Evolutionary conservation across 2,797 vertebrate genomes (phyloP), one percentile per base, ranked within the genome.

Genomic region (Pampus argenteus): DNA sequence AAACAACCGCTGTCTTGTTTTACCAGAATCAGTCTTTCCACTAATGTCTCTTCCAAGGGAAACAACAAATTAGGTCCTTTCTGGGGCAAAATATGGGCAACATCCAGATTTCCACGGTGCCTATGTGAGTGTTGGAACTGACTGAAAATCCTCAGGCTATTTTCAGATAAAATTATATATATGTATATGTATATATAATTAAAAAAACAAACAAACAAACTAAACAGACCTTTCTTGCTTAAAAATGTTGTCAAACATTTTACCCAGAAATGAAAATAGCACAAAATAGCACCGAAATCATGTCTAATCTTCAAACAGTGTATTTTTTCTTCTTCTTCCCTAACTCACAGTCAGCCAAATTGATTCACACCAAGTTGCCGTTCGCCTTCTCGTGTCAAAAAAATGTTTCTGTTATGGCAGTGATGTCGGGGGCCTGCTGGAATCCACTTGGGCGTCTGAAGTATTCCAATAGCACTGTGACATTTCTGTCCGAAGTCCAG

Each of bases 381-480:
- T 86, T 89, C 9, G 51, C 54, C 38, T 56, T 48, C 36, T 71
- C 44, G 60, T 79, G 83, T 81, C 70, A 81, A 36, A 71, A 71
- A 80, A 61, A 62, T 71, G 40, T 76, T 74, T 76, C 45, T 71
- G 66, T 74, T 74, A 86, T 81, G 75, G 71, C 25, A 61, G 65
- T 61, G 81, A 83, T 74, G 83, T 86, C 78, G 59, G 64, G 65
- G 74, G 63, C 51, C 57, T 54, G 71, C 58, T 77, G 80, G 71
- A 89, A 88, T 89, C 79, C 59, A 15, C 58, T 79, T 38, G 63
- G 78, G 73, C 25, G 47, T 81, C 57, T 64, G 75, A 85, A 59
- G 64, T 76, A 79, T 78, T 89, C 79, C 67, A 57, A 75, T 72
- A 88, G 66, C 62, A 75, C 81, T 86, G 67, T 86, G 74, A 87